phyloP scores from a whole-genome alignment of 2,113 vertebrate genomes.

The Cyanoramphus novaezelandiae region DNA sequence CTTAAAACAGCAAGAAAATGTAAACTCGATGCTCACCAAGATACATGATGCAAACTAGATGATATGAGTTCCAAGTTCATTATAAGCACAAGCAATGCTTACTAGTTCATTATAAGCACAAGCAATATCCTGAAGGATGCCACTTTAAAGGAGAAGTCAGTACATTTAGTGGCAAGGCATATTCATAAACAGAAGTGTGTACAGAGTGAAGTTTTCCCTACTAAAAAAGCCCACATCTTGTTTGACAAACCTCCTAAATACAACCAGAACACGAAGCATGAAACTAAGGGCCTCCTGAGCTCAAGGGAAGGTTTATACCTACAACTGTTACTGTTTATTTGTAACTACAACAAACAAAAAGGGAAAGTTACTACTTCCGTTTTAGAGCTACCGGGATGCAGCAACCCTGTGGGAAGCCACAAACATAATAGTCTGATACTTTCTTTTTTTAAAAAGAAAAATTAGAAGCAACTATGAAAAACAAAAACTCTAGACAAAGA shows the following conservation, averaged over 20 bases:
- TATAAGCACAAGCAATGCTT: neutral
- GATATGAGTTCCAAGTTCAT: neutral
- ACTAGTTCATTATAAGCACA: neutral
- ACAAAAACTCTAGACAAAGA: neutral
- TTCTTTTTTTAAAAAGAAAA: neutral
- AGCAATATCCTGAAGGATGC: neutral
- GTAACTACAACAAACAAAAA: conserved; percentile 15
- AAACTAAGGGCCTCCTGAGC: neutral
- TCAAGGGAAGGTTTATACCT: neutral
- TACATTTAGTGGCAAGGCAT: neutral
- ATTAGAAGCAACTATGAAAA: neutral
- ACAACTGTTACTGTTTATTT: neutral
- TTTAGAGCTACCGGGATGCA: neutral
- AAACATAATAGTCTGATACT: rapidly evolving
- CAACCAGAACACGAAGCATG: neutral
- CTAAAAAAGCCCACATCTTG: neutral
- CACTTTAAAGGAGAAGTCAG: neutral
- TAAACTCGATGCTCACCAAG: rapidly evolving
- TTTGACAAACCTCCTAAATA: neutral
- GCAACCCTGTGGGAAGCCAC: neutral
- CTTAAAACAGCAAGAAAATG: neutral
- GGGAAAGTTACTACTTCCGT: neutral
- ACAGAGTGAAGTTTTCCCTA: neutral
- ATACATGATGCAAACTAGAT: neutral
- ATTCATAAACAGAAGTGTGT: rapidly evolving